Evolutionary conservation across 2,888 invertebrate genomes (phyloP), one percentile per base, ranked within the genome.

Genomic region (Diabrotica balteata): DNA sequence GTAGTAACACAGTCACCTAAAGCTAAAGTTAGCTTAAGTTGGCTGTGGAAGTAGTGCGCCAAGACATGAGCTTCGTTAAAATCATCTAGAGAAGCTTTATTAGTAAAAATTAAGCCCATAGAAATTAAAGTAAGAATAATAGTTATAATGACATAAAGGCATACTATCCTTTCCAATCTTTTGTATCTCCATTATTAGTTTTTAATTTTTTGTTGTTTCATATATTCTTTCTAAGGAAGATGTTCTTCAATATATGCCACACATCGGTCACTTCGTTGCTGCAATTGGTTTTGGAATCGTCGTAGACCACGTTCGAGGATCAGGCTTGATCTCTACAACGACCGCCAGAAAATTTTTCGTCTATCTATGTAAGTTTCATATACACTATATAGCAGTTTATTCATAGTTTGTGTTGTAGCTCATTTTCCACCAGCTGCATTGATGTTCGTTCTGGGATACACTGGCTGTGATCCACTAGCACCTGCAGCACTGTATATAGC

Each of bases 381-480:
- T 44, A 46, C 46, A 11, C 7, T 55, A 45, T 8, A 45, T 46
- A 46, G 7, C 4, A 10, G 22, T n/a, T n/a, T 9, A 46, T n/a
- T 46, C 4, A n/a, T 50, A 9, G 53, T 53, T 45, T 45, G 17
- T 63, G 17, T 77, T 81, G 17, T 72, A 87, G 88, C 88, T 7
- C 88, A 88, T 76, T 88, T 88, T 73, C 84, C 87, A 53, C 87
- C 88, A 0, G 88, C 88, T 11, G 86, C 88, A 1, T 80, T 88
- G 51, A 84, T 89, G 73, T 86, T 88, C 74, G 87, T 88, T n/a
- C 83, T 88, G 46, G 88, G 88, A 11, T 88, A 88, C 76, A 87
- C 88, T 1, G 88, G 88, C 47, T 89, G 89, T 69, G 86, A 88
- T 76, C 87, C 87, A 11, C 80, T 86, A 42, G 85, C 86, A 0